Conservation (phyloP, 1,140 invertebrate species). For the Teleogryllus occipitalis region DNA sequence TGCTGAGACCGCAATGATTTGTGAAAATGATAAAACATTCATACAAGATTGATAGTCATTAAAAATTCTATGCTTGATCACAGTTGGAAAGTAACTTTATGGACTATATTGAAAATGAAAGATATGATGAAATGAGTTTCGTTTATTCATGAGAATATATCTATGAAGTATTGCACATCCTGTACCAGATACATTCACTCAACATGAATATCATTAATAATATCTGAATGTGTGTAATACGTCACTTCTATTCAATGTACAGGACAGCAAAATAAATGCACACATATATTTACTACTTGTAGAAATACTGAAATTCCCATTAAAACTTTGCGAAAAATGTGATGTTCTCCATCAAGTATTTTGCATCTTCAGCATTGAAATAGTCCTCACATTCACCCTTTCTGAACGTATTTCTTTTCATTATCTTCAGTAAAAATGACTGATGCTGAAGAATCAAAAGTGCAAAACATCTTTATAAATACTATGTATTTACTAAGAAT, state of each 20-base stretch:
- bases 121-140: background rate
- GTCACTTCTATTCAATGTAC: background rate
- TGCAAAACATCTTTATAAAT: constrained; percentile 6
- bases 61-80: background rate
- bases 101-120: background rate
- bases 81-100: constrained; percentile 5
- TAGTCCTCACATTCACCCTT: background rate
- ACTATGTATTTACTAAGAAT: background rate
- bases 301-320: background rate
- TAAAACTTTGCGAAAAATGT: background rate
- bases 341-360: background rate
- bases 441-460: constrained; percentile 1
- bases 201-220: background rate
- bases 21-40: background rate
- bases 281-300: background rate
- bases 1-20: background rate
- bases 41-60: background rate
- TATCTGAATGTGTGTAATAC: background rate
- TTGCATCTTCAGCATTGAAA: background rate
- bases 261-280: background rate
- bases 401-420: background rate
- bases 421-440: constrained; percentile 5
- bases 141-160: background rate
- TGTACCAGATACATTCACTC: background rate
- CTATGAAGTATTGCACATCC: background rate